Evolutionary conservation across 2,113 vertebrate genomes (phyloP), one percentile per base, ranked within the genome.

Genomic region (Scatophagus argus): DNA sequence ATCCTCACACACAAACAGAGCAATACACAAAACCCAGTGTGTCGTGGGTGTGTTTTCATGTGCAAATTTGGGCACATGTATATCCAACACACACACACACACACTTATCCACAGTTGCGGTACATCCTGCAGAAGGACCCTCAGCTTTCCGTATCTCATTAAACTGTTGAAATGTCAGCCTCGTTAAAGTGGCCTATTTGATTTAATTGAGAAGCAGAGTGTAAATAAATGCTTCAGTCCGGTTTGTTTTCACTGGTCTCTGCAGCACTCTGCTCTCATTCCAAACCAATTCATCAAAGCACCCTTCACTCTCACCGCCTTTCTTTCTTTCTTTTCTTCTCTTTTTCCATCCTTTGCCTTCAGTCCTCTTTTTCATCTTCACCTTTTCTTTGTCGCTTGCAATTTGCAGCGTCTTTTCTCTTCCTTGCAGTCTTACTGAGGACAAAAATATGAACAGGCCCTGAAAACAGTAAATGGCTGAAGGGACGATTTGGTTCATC

Each of bases 161-260:
- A 91, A 80, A 16, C 81, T 62, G 86, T 82, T 90, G 79, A 93
- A 94, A 94, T 93, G 93, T 93, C 93, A 92, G 81, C 72, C 87
- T 92, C 68, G 83, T 93, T 94, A 94, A 93, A 92, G 88, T 65
- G 83, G 65, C 79, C 88, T 83, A 90, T 94, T 94, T 90, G 82
- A 91, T 83, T 92, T 93, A 92, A 95, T 92, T 91, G 90, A 91
- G 86, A 85, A 79, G 85, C 87, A 66, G 84, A 88, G 83, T 86
- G 85, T 91, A 94, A 94, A 94, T 93, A 94, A 94, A 94, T 77
- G 69, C 82, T 77, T 72, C 44, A 83, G 91, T 88, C 81, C 81
- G 65, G 88, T 94, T 93, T 93, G 88, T 94, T 94, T 93, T 93
- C 79, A 68, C 76, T 72, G 70, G 52, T 83, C 81, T 89, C 73